Base-by-base conservation (phyloP, 2,113 vertebrate genomes). In the Pica pica region DNA sequence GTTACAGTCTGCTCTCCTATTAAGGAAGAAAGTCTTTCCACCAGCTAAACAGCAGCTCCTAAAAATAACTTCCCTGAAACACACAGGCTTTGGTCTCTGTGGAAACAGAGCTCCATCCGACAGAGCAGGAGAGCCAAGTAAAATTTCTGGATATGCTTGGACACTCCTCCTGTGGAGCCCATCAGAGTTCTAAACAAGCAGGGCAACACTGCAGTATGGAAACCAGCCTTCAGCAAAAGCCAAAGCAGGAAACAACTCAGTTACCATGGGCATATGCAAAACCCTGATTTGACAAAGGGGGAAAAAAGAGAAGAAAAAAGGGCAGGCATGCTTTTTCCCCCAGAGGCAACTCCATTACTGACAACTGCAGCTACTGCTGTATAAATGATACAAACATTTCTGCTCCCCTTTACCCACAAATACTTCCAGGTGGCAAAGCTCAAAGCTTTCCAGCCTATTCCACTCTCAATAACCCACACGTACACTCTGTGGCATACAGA, bases 21-120 rank as follows among this genome's bases (percentile, higher is more conserved):
- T 95, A 89, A 97, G 96, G 93, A 93, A 92, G 41, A 70, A 90
- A 93, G 79, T 89, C 46, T 52, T 90, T 95, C 73, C 83, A 95
- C 44, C 63, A 90, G 57, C 87, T 85, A 50, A 95, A 84, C 79
- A 91, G 74, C 55, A 92, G 59, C 27, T 82, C 70, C 94, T 94
- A 97, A 95, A 97, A 97, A 96, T 96, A 96, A 60, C 92, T 81
- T 92, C 52, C 73, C 63, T 37, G 47, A 96, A 94, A 88, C 39
- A 86, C 81, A 83, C 13, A 8, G 55, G 74, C 46, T 85, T 71
- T 83, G 87, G 94, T 95, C 94, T 96, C 90, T 94, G 75, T 87
- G 91, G 92, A 96, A 96, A 97, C 94, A 82, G 61, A 76, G 60
- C 55, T 85, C 63, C 64, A 70, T 61, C 49, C 1, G 1, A 89